Base-by-base conservation (phyloP, 2,797 vertebrate genomes). In the Gymnothorax reevesii region DNA sequence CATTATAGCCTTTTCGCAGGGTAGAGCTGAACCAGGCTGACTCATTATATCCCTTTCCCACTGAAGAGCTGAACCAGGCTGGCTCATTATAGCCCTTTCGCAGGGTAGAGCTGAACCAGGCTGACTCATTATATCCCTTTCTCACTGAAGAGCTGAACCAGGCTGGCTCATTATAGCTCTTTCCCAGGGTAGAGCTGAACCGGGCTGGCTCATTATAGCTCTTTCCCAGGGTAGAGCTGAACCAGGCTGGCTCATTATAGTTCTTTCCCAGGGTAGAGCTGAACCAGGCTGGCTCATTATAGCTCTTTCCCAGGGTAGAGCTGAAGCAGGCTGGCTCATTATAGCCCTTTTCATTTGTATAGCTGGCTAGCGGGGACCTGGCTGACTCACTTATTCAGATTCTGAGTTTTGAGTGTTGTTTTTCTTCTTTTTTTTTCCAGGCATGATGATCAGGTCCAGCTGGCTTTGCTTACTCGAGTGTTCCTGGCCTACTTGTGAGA, bases 201-300 rank as follows among this genome's bases (percentile, higher is more conserved):
- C 71, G 49, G 27, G 27, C 33, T 75, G 71, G 12, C 71, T 75
- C 71, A 75, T 75, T 75, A 66, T n/a, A 75, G 13, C 71, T 13
- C 33, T 49, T 75, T 75, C 71, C 33, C 3, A 49, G 12, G 42
- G 71, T 75, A 42, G 71, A 71, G 25, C 25, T 71, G 25, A 49
- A 75, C 71, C 33, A 75, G 71, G 33, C 33, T 75, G 71, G 71
- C 71, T 75, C 71, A 75, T 75, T 42, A 42, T 75, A 75, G 0
- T 4, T 33, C 71, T 49, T 75, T 75, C 71, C 33, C 71, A 75
- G 10, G 33, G 10, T 75, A 75, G 33, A 75, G 33, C 71, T 75
- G 71, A 75, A 75, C 71, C 71, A 75, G 27, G 27, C 33, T 75
- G 71, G 12, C 71, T 75, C 71, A 75, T 75, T 75, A 66, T n/a